Conservation (phyloP, 2,888 invertebrate genomes). For the Colostygia pectinataria region DNA sequence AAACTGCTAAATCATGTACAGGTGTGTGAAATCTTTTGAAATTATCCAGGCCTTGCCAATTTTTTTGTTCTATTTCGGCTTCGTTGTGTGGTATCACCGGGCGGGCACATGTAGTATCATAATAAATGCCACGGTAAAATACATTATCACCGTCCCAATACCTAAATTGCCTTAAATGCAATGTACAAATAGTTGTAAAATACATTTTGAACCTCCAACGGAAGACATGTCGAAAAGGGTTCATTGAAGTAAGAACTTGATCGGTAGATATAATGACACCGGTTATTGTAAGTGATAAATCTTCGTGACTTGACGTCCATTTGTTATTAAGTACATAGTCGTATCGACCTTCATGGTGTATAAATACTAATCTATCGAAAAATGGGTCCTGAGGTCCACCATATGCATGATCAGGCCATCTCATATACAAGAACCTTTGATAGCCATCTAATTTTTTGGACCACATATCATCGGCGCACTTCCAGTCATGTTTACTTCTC, state of each 20-base stretch:
- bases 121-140: background rate
- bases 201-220: background rate
- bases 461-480: too few relatives aligned
- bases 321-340: background rate
- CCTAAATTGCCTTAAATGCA: background rate
- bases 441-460: too few relatives aligned
- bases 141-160: background rate
- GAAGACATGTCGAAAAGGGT: background rate
- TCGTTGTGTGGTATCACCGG: constrained; percentile 4
- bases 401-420: background rate
- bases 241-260: background rate
- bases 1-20: constrained; percentile 4
- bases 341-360: constrained; percentile 1
- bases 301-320: background rate
- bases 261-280: background rate
- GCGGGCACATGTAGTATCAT: background rate
- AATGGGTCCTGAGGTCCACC: background rate
- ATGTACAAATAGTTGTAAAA: background rate
- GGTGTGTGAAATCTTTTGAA: constrained; percentile 1
- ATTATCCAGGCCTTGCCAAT: background rate
- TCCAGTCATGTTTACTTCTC: too few relatives aligned
- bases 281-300: background rate
- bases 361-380: constrained; percentile 5
- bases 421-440: background rate
- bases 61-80: background rate